Conservation (phyloP, 2,113 vertebrate genomes). For the Cheirogaleus medius region DNA sequence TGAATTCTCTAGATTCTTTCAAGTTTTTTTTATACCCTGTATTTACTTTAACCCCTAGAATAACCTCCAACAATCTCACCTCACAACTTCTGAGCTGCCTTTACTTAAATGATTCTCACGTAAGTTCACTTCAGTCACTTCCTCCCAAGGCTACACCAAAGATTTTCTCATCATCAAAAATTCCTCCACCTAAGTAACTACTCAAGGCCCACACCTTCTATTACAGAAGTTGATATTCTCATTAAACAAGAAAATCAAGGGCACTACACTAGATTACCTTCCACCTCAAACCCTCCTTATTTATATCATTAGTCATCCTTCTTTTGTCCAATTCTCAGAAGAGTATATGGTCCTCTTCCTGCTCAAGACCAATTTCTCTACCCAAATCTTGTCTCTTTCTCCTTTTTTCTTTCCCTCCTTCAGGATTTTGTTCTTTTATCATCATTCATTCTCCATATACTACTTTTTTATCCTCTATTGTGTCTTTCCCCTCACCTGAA, state of each 20-base stretch:
- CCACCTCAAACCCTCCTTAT: not conserved
- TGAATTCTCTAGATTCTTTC: not conserved
- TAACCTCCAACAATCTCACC: not conserved
- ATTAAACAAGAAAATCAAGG: not conserved
- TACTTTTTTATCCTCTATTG: not conserved
- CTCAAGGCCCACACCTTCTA: not conserved
- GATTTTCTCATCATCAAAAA: not conserved
- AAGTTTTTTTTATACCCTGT: not conserved
- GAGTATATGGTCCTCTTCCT: not conserved
- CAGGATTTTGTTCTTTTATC: not conserved
- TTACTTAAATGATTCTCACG: not conserved
- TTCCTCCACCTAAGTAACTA: not conserved
- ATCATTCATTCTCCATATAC: not conserved
- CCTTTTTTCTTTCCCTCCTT: not conserved
- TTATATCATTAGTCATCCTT: not conserved
- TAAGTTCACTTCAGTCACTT: not conserved
- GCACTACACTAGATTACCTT: not conserved
- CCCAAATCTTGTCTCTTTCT: not conserved
- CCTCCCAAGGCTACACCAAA: not conserved
- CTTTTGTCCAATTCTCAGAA: not conserved
- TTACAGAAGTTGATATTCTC: not conserved
- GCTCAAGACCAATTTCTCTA: not conserved
- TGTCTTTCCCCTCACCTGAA: not conserved
- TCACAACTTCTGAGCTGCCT: not conserved
- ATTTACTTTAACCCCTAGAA: not conserved